Evolutionary conservation across 2,888 invertebrate genomes (phyloP), one percentile per base, ranked within the genome.

Genomic region (Torymus aiolomorphi): DNA sequence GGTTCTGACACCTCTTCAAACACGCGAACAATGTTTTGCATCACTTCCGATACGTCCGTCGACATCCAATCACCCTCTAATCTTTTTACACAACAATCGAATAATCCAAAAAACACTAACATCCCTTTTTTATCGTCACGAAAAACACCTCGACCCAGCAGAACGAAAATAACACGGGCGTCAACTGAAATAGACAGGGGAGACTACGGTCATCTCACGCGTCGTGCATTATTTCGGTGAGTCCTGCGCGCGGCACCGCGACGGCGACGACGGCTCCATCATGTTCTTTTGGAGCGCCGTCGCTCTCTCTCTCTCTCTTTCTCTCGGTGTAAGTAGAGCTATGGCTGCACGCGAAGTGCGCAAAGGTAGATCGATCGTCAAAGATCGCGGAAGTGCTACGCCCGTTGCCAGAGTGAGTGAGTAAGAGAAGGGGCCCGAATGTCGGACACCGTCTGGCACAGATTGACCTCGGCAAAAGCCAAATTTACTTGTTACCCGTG

Each of bases 401-500:
- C 42, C 42, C 42, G 42, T 42, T 42, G 42, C 42, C 42, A 42
- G 42, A 42, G 42, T 42, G 42, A 42, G 42, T 42, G 42, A 42
- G 42, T 42, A 8, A 49, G 31, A 31, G 8, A 67, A 13, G 24
- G 14, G 13, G 12, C 54, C 31, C 80, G 78, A 82, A 81, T 79
- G 82, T 84, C 80, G 82, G 70, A 51, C 72, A 24, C 75, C 72
- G 73, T 78, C 80, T 84, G 84, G 80, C 78, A 85, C 81, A 74
- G 82, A 82, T 84, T 78, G 80, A 73, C 80, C 78, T 63, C 76
- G 75, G 79, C 79, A 81, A 80, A 63, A 80, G 82, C 83, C 84
- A 85, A 84, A 85, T 84, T 84, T 85, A 84, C 82, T 82, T 79
- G 66, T 82, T 82, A 67, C 11, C 72, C 72, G 57, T 8, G 10